These are phyloP conservation scores for Myopa testacea DNA, from an alignment of 2,888 invertebrate genomes.

Conservation along the genomic window DNA sequence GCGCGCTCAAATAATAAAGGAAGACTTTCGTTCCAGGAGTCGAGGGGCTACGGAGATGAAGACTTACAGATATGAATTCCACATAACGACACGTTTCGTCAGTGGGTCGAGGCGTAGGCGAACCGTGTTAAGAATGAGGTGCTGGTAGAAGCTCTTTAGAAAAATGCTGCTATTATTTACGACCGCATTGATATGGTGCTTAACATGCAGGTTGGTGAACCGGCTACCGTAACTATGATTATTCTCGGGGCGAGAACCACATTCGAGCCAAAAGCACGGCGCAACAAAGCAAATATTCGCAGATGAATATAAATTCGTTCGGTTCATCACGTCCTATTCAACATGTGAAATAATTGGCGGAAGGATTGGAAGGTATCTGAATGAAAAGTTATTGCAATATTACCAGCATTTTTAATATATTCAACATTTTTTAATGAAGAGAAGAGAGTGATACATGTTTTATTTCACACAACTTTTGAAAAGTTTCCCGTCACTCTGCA, in stretches of 20 bases:
- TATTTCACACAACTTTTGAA: too few species aligned
- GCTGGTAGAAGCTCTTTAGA: slow-evolving; percentile 6
- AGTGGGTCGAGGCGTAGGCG: not conserved
- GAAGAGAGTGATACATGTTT: too few species aligned
- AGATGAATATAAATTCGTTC: slow-evolving; percentile 4
- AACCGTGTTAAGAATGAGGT: too few species aligned
- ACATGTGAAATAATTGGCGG: slow-evolving; percentile 11
- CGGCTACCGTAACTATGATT: slow-evolving; percentile 1
- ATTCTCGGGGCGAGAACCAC: not conserved
- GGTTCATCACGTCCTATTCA: not conserved
- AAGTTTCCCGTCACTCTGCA: too few species aligned
- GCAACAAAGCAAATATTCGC: not conserved
- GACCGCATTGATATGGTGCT: slow-evolving; percentile 28
- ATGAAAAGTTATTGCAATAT: not conserved
- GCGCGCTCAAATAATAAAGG: not conserved
- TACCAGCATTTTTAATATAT: too few species aligned
- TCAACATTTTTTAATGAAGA: too few species aligned
- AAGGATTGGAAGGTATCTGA: not conserved
- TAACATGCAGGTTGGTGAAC: slow-evolving; percentile 5
- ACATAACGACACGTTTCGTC: slow-evolving; percentile 12
- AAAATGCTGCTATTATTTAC: slow-evolving; percentile 24
- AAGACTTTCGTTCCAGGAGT: slow-evolving; percentile 5
- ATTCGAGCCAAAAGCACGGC: not conserved
- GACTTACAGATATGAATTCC: slow-evolving; percentile 7
- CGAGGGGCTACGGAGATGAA: not conserved